Evolutionary conservation across 2,113 vertebrate species (phyloP).

Genomic region (Sander vitreus): DNA sequence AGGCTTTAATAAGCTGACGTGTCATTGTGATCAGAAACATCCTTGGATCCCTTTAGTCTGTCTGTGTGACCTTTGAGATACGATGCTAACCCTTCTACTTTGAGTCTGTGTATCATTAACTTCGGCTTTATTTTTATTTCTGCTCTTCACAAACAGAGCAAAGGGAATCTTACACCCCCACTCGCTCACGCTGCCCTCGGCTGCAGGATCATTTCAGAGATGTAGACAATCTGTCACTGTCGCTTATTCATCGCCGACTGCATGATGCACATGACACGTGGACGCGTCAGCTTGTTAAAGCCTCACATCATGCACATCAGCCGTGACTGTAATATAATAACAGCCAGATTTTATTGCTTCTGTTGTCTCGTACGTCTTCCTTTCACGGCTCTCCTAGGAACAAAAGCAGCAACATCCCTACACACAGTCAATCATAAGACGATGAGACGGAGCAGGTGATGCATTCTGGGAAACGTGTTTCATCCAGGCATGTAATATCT

Average conservation of each 20-base stretch:
- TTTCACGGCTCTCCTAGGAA: neutral
- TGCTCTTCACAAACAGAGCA: no score
- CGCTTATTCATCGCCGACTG: conserved; percentile 39
- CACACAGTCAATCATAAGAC: neutral
- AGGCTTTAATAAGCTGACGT: no score
- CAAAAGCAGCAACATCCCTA: neutral
- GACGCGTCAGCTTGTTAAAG: neutral
- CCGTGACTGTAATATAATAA: neutral
- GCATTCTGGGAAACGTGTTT: neutral
- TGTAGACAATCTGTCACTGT: conserved; percentile 54
- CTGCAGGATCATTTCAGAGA: conserved; percentile 55
- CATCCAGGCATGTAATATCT: neutral
- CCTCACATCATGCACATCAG: neutral
- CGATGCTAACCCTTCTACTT: no score
- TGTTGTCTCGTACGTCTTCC: neutral
- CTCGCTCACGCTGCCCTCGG: conserved; percentile 5
- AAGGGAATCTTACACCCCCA: neutral
- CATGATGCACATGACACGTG: neutral
- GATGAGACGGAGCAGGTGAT: neutral
- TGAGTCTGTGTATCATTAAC: no score
- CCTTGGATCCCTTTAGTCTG: no score
- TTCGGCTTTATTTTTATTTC: no score
- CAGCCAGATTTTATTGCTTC: neutral
- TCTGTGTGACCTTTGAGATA: no score
- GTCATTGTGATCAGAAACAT: no score